Evolutionary conservation across 2,888 invertebrate species (phyloP).

Genomic region (Synergus japonicus): DNA sequence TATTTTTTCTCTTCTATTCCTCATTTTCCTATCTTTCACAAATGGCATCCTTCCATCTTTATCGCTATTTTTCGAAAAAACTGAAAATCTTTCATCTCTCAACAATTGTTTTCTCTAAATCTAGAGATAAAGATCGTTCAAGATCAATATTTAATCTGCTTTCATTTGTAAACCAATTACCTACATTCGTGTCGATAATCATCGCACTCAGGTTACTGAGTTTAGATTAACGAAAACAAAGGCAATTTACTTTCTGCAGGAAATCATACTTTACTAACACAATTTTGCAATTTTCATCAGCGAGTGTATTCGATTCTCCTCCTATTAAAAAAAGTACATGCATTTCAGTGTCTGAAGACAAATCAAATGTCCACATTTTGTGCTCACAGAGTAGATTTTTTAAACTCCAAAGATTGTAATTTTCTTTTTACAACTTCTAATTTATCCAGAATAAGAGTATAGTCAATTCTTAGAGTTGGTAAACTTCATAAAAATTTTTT

Average conservation of each 20-base stretch:
- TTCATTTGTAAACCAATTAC: conserved; percentile 35
- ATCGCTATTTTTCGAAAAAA: neutral
- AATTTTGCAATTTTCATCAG: neutral
- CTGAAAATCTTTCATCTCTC: neutral
- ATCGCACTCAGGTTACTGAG: conserved; percentile 35
- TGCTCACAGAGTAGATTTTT: neutral
- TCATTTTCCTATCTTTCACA: neutral
- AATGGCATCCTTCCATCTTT: neutral
- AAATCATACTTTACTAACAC: conserved; percentile 8
- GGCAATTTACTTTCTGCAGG: neutral
- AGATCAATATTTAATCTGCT: conserved; percentile 39
- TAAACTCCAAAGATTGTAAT: neutral
- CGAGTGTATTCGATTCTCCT: too few relatives aligned
- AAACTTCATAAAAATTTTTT: too few relatives aligned
- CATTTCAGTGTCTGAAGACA: too few relatives aligned
- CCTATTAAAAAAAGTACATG: too few relatives aligned
- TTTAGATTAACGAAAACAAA: conserved; percentile 34
- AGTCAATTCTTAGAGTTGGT: too few relatives aligned
- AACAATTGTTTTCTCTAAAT: neutral
- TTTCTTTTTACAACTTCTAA: neutral
- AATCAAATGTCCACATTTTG: too few relatives aligned
- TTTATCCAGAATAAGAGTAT: too few relatives aligned
- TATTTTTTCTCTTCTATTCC: neutral
- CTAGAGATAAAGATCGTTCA: neutral
- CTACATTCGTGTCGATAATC: conserved; percentile 32